Base-by-base conservation (phyloP, 2,113 vertebrate genomes). In the Corapipo altera region DNA sequence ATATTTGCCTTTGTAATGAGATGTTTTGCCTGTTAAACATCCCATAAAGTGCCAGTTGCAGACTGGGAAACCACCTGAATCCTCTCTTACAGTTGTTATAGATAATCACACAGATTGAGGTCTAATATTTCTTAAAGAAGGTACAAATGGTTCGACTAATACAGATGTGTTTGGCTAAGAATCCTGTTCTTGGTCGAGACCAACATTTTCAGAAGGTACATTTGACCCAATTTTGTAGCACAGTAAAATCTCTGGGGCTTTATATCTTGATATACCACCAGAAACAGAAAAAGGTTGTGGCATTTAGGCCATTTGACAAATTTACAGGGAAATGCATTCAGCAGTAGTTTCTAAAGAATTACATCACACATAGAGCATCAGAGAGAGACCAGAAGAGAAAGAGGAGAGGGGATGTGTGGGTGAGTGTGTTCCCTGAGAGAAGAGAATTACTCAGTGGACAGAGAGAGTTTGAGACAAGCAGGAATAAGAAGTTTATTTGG, bases 1-100 rank as follows among this genome's bases (percentile, higher is more conserved):
- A 17, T 69, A 94, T 96, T 96, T 97, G 92, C 85, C 79, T 94
- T 95, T 91, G 39, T 69, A 91, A 95, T 86, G 52, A 96, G 82
- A 30, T 69, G 18, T 65, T 96, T 95, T 96, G 59, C 88, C 57
- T 92, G 33, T 73, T 95, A 96, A 95, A 92, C 30, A 51, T n/a
- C 62, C 71, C 58, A 43, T 44, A n/a, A 91, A 88, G 51, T 74
- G 24, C 39, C 61, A 70, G 2, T 15, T 91, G 78, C 51, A 44
- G 39, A 71, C 67, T 67, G 79, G 82, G 90, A 93, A 96, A 91
- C 35, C 52, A 88, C 86, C 83, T 33, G 44, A 96, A 87, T 67
- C 28, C 13, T 87, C 51, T 93, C 39, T 73, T 78, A 65, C 15
- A 79, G 82, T 79, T 1, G 0, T 86, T 88, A 74, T 27, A 83